Percentiles rank a stretch among this genome's conserved stretches.
These are phyloP conservation scores for Cantharis nigra DNA, from an alignment of 2,888 invertebrate species.

Conservation along the genomic window DNA sequence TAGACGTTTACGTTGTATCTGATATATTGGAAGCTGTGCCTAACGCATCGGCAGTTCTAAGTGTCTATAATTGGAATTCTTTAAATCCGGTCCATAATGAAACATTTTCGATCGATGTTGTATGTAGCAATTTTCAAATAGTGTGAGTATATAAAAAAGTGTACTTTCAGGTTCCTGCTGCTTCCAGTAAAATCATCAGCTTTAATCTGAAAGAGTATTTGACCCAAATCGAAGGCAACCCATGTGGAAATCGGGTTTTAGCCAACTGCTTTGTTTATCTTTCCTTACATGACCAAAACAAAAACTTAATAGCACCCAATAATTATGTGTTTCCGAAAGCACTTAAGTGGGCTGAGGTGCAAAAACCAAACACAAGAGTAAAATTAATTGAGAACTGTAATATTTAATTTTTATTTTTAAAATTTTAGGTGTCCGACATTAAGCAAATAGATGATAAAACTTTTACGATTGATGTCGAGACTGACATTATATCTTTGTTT, in stretches of 20 bases:
- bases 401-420: not conserved
- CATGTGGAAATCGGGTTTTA: not conserved
- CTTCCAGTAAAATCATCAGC: conserved; percentile 30
- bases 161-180: conserved; percentile 43
- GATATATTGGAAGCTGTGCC: conserved; percentile 54
- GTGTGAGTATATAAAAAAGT: not conserved
- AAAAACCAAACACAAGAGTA: conserved; percentile 60
- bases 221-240: not conserved
- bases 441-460: conserved; percentile 19
- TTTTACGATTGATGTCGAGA: conserved; percentile 51
- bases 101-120: conserved; percentile 1
- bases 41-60: conserved; percentile 59
- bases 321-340: conserved; percentile 71
- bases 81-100: conserved; percentile 34
- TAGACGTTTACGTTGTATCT: conserved; percentile 68
- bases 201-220: not conserved
- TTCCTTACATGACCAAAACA: conserved; percentile 57
- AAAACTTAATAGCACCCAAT: conserved; percentile 58
- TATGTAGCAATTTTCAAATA: not conserved
- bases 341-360: conserved; percentile 60
- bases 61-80: conserved; percentile 62
- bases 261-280: conserved; percentile 54
- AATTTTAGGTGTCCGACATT: conserved; percentile 8
- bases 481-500: conserved; percentile 66
- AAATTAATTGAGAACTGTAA: not conserved